Percentiles rank a stretch among this genome's conserved stretches.
These are phyloP conservation scores for Manis javanica DNA, from an alignment of 2,797 vertebrate genomes.

Conservation along the genomic window DNA sequence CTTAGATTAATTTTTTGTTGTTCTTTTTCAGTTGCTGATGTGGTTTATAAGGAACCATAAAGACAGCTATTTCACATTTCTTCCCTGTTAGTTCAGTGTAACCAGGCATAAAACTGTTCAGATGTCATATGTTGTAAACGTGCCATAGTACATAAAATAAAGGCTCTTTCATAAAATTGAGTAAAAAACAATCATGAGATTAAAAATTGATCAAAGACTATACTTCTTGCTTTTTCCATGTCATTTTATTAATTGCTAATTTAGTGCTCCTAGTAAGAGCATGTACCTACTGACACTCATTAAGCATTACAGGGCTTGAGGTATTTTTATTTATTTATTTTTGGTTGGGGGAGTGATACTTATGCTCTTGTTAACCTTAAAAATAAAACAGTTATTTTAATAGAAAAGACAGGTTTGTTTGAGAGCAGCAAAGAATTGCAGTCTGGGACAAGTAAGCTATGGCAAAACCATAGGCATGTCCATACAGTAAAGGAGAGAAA, in stretches of 20 bases:
- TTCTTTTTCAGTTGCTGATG: neutral
- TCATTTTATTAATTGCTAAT: neutral
- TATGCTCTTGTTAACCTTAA: neutral
- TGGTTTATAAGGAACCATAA: neutral
- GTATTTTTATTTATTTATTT: neutral
- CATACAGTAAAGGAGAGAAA: too few species aligned
- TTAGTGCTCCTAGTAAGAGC: neutral
- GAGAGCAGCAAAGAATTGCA: too few species aligned
- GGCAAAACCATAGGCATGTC: too few species aligned
- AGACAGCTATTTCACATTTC: neutral
- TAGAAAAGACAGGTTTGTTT: too few species aligned
- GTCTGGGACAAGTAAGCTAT: too few species aligned
- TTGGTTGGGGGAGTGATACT: neutral
- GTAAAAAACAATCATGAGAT: neutral
- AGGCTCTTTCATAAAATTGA: neutral
- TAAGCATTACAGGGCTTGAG: neutral
- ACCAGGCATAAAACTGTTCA: neutral
- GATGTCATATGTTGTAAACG: neutral
- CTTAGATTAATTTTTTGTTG: conserved; percentile 3
- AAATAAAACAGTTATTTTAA: too few species aligned
- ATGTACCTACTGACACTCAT: neutral
- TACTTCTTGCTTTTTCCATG: neutral
- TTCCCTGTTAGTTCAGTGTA: neutral
- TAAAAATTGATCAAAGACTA: neutral
- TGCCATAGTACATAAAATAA: neutral